Evolutionary conservation across 1,140 invertebrate genomes (phyloP).

Genomic region (Drosophila melanica): DNA sequence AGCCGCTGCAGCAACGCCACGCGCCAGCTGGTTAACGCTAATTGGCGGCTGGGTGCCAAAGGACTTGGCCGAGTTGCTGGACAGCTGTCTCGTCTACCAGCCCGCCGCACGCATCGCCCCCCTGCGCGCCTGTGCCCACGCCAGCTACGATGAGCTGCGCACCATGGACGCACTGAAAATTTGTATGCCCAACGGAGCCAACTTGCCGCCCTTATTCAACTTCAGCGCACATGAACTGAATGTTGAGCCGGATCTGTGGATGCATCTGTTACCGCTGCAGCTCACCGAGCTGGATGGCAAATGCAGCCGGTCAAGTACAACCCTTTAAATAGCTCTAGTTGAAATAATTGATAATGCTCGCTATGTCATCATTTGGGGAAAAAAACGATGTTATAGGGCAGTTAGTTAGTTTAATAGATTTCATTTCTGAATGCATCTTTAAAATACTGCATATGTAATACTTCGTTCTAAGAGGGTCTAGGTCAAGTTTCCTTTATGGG

Average conservation of each 20-base stretch:
- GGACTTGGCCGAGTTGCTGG: slow-evolving; percentile 38
- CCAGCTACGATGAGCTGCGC: slow-evolving; percentile 44
- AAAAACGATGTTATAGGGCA: no score
- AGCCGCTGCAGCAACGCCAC: not conserved
- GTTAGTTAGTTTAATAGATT: no score
- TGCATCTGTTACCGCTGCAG: slow-evolving; percentile 42
- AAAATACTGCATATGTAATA: no score
- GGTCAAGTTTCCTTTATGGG: no score
- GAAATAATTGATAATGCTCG: no score
- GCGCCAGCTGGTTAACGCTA: slow-evolving; percentile 23
- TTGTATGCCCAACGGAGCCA: slow-evolving; percentile 48
- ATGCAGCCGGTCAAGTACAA: not conserved
- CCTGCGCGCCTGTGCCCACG: slow-evolving; percentile 41
- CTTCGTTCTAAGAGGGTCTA: no score
- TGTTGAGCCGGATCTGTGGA: slow-evolving; percentile 14
- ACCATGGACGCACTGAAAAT: slow-evolving; percentile 36
- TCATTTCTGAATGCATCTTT: no score
- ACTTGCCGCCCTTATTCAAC: slow-evolving; percentile 51
- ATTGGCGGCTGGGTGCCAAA: slow-evolving; percentile 15
- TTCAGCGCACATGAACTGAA: slow-evolving; percentile 44
- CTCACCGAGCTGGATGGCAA: not conserved
- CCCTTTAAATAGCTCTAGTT: not conserved
- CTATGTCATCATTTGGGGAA: no score
- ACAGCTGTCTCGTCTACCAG: slow-evolving; percentile 40
- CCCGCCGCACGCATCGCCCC: slow-evolving; percentile 31